Base-by-base conservation (phyloP, 1,140 invertebrate genomes). In the Drosophila bipectinata region DNA sequence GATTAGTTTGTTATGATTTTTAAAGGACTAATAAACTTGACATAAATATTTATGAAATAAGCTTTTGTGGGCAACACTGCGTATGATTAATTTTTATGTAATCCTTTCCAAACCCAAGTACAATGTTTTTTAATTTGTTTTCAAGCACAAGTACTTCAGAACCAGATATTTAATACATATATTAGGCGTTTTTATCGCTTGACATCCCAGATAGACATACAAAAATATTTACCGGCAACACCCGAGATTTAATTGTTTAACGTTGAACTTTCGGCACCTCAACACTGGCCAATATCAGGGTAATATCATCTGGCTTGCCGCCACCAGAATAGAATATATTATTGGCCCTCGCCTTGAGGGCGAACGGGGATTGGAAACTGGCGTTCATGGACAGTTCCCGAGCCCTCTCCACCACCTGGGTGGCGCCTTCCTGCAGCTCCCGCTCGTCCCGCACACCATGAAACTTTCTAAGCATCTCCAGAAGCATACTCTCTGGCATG, bases 291-390 rank as follows among this genome's bases (percentile, higher is more conserved):
- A 85, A 32, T 39, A 85, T 75, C 3, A 85, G 58, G 12, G 81
- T 85, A 6, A 81, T 85, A 18, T 85, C 81, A 34, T 85, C 81
- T 3, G 82, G 81, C 21, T 87, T 85, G 5, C 81, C 81, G 2
- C 81, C 81, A 2, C 14, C n/a, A 1, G 6, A 8, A 37, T 49
- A 71, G 2, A 21, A 12, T 0, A 71, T 0, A 45, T 81, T 63
- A 32, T 68, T 49, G 0, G 56, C 45, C 30, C 18, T 56, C 0
- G 81, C 82, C 48, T 52, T 78, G 3, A 77, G 18, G 26, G 73
- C 52, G 5, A 85, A 85, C 0, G 82, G 81, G 0, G 82, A 81
- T 2, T 67, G 44, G 12, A 44, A 85, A 0, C 10, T 28, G 9
- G 28, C 5, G 26, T 44, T 78, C 0, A 54, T 6, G 0, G 82